Percentiles rank a stretch among this genome's conserved stretches.
These are phyloP conservation scores for Salarias fasciatus DNA, from an alignment of 2,797 vertebrate species.

Conservation along the genomic window DNA sequence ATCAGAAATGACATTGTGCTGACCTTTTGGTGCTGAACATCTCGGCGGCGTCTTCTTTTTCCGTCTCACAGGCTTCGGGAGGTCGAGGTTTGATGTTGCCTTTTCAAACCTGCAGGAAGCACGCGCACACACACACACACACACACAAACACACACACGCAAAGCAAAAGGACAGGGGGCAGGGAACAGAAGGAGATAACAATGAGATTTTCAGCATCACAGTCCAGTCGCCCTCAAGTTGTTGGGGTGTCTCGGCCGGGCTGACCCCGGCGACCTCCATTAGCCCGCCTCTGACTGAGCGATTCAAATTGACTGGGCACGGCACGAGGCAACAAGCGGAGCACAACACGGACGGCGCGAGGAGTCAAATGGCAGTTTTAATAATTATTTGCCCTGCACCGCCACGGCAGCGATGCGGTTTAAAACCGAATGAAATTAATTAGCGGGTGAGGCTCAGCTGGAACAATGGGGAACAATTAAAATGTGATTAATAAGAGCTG, in stretches of 20 bases:
- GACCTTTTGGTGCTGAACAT: constrained; percentile 90
- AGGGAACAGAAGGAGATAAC: constrained; percentile 49
- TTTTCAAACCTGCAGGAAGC: constrained; percentile 62
- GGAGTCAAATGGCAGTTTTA: constrained; percentile 37
- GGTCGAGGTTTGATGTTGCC: constrained; percentile 64
- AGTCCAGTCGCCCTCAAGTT: constrained; percentile 34
- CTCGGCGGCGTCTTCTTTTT: constrained; percentile 72
- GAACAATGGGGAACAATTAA: constrained; percentile 39
- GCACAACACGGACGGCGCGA: constrained; percentile 37
- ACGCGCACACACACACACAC: constrained; percentile 8
- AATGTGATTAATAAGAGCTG: constrained; percentile 25
- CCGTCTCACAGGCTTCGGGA: constrained; percentile 57
- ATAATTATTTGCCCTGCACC: constrained; percentile 35
- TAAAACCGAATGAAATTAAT: constrained; percentile 42
- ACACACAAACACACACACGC: constrained; percentile 17
- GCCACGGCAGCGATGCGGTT: neutral
- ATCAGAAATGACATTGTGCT: constrained; percentile 71
- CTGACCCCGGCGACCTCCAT: constrained; percentile 52
- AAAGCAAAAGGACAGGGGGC: constrained; percentile 16
- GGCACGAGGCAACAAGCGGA: constrained; percentile 37
- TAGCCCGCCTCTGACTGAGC: constrained; percentile 49
- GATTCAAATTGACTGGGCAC: constrained; percentile 48
- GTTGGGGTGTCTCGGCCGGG: constrained; percentile 25
- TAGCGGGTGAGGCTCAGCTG: constrained; percentile 24
- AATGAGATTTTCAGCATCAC: constrained; percentile 60